These are phyloP conservation scores for Samia ricini DNA, from an alignment of 1,140 invertebrate genomes.

Conservation along the genomic window DNA sequence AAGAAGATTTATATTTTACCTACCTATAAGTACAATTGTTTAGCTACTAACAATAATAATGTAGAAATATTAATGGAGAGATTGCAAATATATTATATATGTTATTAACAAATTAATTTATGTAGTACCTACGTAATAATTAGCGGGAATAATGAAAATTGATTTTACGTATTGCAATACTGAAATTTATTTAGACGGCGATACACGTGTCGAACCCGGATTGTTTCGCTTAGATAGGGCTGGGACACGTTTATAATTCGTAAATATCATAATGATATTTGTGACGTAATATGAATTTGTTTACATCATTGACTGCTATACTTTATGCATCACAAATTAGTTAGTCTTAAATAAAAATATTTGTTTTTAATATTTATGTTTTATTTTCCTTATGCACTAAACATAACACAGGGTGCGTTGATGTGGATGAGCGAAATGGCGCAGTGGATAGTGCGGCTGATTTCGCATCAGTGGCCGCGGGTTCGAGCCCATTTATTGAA, in stretches of 20 bases:
- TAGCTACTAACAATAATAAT: slow-evolving; percentile 67
- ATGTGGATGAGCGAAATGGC: too few species aligned
- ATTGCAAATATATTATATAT: slow-evolving; percentile 39
- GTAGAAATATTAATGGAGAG: slow-evolving; percentile 48
- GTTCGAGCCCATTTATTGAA: too few species aligned
- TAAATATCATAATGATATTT: background rate
- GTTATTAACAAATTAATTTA: slow-evolving; percentile 63
- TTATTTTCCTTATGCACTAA: background rate
- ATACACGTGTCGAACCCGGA: background rate
- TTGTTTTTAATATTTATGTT: slow-evolving; percentile 44
- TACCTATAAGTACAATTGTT: slow-evolving; percentile 75
- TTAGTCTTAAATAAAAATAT: slow-evolving; percentile 55
- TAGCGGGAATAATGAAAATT: background rate
- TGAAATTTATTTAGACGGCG: background rate
- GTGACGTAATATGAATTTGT: slow-evolving; percentile 17
- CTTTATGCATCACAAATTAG: slow-evolving; percentile 70
- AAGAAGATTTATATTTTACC: slow-evolving; percentile 40
- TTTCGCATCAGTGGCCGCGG: too few species aligned
- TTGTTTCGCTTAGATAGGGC: background rate
- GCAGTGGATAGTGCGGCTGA: too few species aligned
- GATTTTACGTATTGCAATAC: background rate
- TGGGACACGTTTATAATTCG: background rate
- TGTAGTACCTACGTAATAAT: slow-evolving; percentile 19
- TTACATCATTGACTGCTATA: slow-evolving; percentile 42
- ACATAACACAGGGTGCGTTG: too few species aligned